These are phyloP conservation scores for Pterobdella sp. DNA, from an alignment of 2,888 invertebrate genomes.

Conservation along the genomic window DNA sequence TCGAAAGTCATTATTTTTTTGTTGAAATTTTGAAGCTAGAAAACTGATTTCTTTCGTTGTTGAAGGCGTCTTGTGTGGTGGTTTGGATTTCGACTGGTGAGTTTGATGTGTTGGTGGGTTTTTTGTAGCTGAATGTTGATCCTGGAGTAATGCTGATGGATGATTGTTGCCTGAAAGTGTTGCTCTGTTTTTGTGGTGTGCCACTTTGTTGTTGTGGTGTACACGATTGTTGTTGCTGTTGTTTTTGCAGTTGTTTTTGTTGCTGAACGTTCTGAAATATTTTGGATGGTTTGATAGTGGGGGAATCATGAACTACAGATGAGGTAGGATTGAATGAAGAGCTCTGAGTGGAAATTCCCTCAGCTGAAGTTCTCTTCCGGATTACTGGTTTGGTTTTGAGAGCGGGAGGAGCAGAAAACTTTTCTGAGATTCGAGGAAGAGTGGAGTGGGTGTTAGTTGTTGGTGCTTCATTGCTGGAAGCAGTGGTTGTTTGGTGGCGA, in stretches of 20 bases:
- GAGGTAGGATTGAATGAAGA: neutral
- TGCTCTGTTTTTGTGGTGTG: neutral
- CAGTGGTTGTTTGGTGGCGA: constrained; percentile 1
- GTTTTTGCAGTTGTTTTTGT: neutral
- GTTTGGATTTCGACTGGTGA: neutral
- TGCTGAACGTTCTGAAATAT: neutral
- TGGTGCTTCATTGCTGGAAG: neutral
- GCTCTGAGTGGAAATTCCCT: neutral
- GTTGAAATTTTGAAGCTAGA: constrained; percentile 26
- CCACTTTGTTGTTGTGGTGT: neutral
- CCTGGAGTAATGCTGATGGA: neutral
- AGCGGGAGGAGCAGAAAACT: neutral
- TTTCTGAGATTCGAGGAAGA: constrained; percentile 9
- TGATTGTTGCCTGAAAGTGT: neutral
- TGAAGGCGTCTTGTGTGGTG: neutral
- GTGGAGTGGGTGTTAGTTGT: neutral
- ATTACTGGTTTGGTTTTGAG: constrained; percentile 15
- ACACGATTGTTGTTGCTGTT: constrained; percentile 9
- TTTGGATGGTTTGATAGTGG: neutral
- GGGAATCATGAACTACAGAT: neutral
- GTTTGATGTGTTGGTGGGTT: neutral
- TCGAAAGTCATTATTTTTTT: no score
- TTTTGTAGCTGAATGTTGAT: constrained; percentile 21
- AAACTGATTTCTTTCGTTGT: constrained; percentile 23
- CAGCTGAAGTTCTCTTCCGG: constrained; percentile 20